phyloP scores from a whole-genome alignment of 2,113 vertebrate species.

The Noctilio leporinus region DNA sequence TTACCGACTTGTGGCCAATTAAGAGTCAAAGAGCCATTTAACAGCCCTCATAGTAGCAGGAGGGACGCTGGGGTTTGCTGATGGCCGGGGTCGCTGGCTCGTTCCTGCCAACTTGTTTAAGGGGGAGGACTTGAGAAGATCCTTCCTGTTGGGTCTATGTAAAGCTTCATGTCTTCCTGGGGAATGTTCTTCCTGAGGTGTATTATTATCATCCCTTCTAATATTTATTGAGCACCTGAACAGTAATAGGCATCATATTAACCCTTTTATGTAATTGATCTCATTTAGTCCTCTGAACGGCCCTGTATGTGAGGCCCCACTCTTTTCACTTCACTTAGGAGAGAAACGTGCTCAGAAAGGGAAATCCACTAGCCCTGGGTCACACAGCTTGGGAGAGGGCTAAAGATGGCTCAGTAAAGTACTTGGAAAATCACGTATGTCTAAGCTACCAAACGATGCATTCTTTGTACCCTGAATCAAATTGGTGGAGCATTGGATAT shows the following conservation, averaged over 20 bases:
- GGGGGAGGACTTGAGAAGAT: background rate
- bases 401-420: background rate
- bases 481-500: background rate
- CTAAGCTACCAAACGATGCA: background rate
- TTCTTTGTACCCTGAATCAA: background rate
- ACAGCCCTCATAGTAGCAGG: constrained; percentile 55
- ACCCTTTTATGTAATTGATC: background rate
- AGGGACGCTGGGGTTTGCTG: constrained; percentile 30
- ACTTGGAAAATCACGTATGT: background rate
- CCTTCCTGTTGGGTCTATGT: background rate
- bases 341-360: background rate
- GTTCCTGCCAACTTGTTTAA: background rate
- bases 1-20: constrained; percentile 75
- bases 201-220: background rate
- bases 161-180: background rate
- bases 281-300: background rate
- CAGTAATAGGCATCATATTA: background rate
- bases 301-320: background rate
- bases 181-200: background rate
- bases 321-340: background rate
- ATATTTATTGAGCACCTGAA: background rate
- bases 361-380: background rate
- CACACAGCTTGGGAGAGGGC: background rate
- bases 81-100: background rate
- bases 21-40: constrained; percentile 63